Conservation (phyloP, 2,797 vertebrate genomes). For the Delichon dasypus region DNA sequence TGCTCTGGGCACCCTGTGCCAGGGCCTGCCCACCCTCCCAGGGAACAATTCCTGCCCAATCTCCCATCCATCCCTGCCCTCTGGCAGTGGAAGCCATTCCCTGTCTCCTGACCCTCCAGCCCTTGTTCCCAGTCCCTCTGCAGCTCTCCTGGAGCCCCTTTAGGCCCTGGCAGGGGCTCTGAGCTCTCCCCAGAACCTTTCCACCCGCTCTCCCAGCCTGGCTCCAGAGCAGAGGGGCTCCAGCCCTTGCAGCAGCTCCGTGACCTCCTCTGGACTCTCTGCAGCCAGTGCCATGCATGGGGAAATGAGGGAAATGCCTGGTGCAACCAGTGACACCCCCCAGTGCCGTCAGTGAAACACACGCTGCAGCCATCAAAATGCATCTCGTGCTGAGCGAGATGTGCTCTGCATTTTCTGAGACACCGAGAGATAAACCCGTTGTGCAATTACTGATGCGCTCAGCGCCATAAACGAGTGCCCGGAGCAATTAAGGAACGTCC, state of each 20-base stretch:
- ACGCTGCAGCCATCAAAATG: neutral
- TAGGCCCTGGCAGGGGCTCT: neutral
- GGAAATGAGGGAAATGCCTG: fast-evolving
- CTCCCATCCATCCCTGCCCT: no score
- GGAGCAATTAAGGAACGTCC: neutral
- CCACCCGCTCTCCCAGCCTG: neutral
- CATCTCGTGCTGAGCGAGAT: neutral
- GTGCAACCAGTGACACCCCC: neutral
- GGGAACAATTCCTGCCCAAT: neutral
- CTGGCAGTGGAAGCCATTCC: neutral
- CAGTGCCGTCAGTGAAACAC: neutral
- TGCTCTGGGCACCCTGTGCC: fast-evolving
- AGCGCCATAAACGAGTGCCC: neutral
- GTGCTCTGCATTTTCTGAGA: neutral
- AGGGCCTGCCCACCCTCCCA: neutral
- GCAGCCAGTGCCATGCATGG: neutral
- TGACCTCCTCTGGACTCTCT: neutral
- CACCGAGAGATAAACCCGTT: neutral
- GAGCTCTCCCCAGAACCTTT: fast-evolving
- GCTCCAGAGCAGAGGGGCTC: neutral
- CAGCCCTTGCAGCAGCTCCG: neutral
- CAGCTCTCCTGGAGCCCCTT: neutral
- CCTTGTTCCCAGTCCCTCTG: neutral
- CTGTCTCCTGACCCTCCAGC: neutral
- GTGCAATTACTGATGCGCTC: neutral